phyloP scores from a whole-genome alignment of 2,113 vertebrate species.

The Ibidorhyncha struthersii region DNA sequence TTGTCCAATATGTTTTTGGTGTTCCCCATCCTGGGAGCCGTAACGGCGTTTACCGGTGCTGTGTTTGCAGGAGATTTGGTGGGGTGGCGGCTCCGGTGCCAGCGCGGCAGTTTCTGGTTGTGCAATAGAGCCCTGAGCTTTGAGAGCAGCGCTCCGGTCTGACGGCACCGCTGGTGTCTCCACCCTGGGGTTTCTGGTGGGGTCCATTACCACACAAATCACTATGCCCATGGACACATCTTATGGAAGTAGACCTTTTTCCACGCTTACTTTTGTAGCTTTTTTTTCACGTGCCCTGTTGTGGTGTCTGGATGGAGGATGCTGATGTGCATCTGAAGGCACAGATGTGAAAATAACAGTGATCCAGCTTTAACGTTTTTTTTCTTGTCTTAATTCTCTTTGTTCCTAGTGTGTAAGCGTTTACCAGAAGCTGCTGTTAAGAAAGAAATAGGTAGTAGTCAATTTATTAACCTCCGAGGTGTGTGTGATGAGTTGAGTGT shows the following conservation, averaged over 20 bases:
- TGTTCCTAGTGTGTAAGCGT: background rate
- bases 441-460: background rate
- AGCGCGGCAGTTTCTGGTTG: background rate
- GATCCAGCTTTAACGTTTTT: background rate
- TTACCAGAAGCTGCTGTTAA: background rate
- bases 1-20: background rate
- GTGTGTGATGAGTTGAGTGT: background rate
- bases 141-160: background rate
- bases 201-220: background rate
- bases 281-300: background rate
- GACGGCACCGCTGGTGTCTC: fast-evolving
- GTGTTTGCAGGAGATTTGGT: background rate
- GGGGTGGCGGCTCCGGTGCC: background rate
- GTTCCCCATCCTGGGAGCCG: fast-evolving
- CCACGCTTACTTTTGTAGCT: background rate
- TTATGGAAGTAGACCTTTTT: background rate
- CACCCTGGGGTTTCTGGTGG: background rate
- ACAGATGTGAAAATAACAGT: background rate
- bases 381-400: background rate
- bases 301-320: background rate
- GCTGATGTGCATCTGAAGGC: background rate
- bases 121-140: fast-evolving
- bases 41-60: fast-evolving
- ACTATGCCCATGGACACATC: background rate
- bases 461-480: background rate